Conservation (phyloP, 2,888 invertebrate genomes). For the Ennomos quercinarius region DNA sequence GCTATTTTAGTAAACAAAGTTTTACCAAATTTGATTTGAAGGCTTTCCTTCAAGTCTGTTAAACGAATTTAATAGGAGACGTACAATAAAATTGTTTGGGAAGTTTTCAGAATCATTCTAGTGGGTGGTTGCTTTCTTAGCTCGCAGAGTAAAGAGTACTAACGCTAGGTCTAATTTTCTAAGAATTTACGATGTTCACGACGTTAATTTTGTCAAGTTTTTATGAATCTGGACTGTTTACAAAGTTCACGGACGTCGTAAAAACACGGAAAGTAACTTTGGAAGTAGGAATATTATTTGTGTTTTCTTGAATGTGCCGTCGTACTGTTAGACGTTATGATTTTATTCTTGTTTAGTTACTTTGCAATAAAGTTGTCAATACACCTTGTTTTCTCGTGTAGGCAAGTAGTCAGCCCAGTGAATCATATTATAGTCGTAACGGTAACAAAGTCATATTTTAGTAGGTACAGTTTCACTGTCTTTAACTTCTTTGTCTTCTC, state of each 20-base stretch:
- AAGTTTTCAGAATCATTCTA: slow-evolving; percentile 39
- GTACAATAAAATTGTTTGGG: neutral
- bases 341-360: slow-evolving; percentile 8
- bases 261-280: slow-evolving; percentile 19
- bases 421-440: too few relatives aligned
- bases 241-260: slow-evolving; percentile 16
- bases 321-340: slow-evolving; percentile 9
- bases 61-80: too few relatives aligned
- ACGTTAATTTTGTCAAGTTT: slow-evolving; percentile 24
- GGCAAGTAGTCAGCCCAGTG: too few relatives aligned
- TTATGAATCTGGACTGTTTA: slow-evolving; percentile 13
- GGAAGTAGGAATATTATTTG: slow-evolving; percentile 7
- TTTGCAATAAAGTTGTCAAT: slow-evolving; percentile 6
- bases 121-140: slow-evolving; percentile 12
- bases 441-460: too few relatives aligned
- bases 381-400: too few relatives aligned
- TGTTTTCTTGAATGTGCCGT: slow-evolving; percentile 3
- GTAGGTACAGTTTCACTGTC: too few relatives aligned
- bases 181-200: slow-evolving; percentile 11
- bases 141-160: neutral
- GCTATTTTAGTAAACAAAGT: too few relatives aligned
- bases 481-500: too few relatives aligned
- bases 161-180: slow-evolving; percentile 9
- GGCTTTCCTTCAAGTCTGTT: too few relatives aligned
- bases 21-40: too few relatives aligned